These are phyloP conservation scores for Drosophila lini DNA, from an alignment of 1,140 invertebrate genomes.

Conservation along the genomic window DNA sequence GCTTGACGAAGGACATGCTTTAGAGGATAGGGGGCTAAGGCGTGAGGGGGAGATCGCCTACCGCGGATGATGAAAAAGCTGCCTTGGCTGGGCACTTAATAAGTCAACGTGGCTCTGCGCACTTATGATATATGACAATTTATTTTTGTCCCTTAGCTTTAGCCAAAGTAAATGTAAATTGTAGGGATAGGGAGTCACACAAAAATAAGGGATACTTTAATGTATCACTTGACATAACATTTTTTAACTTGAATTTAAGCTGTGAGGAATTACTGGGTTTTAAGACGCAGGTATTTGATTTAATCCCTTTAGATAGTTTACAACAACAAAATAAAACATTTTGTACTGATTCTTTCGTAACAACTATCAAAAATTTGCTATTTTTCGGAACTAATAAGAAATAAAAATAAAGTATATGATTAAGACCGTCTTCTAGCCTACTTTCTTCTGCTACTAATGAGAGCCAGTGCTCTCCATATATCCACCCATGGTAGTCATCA, in stretches of 20 bases:
- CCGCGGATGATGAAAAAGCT: slow-evolving; percentile 40
- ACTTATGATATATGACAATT: slow-evolving; percentile 53
- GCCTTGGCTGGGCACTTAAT: slow-evolving; percentile 62
- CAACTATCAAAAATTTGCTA: too few species aligned
- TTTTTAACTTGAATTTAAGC: slow-evolving; percentile 16
- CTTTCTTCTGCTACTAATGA: slow-evolving; percentile 17
- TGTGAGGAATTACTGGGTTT: too few species aligned
- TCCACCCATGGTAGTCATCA: slow-evolving; percentile 38
- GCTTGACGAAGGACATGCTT: slow-evolving; percentile 56
- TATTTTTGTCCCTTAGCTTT: slow-evolving; percentile 37
- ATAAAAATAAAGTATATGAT: not conserved
- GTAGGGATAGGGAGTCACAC: not conserved
- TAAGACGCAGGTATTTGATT: not conserved
- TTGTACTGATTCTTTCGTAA: not conserved
- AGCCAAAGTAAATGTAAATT: slow-evolving; percentile 6
- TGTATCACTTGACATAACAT: slow-evolving; percentile 15
- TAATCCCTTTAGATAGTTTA: too few species aligned
- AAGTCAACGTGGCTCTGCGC: slow-evolving; percentile 54
- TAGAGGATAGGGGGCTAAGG: not conserved
- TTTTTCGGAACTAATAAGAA: too few species aligned
- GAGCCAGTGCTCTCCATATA: slow-evolving; percentile 22
- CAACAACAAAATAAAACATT: not conserved
- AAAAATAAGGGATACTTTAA: not conserved
- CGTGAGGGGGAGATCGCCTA: not conserved
- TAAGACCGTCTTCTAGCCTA: not conserved